phyloP scores from a whole-genome alignment of 2,797 vertebrate genomes.

The Eleutherodactylus coqui region DNA sequence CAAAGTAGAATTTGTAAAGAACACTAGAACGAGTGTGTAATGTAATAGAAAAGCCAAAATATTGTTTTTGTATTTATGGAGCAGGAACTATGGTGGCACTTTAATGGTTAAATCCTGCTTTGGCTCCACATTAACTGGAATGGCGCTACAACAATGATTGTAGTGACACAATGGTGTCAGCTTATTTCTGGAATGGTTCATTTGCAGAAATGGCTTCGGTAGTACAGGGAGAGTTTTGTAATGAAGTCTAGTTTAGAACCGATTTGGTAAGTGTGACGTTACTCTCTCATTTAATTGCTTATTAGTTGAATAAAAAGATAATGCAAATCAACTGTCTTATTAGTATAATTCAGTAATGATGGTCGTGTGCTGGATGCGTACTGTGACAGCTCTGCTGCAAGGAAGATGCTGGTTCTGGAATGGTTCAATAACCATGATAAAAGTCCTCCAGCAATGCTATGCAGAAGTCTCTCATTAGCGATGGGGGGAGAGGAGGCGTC shows the following conservation, averaged over 20 bases:
- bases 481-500: constrained; percentile 30
- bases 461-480: constrained; percentile 46
- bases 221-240: background rate
- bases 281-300: constrained; percentile 18
- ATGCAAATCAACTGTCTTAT: constrained; percentile 12
- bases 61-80: background rate
- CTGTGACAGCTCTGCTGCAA: constrained; percentile 22
- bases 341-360: constrained; percentile 8
- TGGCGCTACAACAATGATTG: background rate
- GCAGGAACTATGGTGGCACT: background rate
- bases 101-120: constrained; percentile 16
- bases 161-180: constrained; percentile 20
- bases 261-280: background rate
- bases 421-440: constrained; percentile 43
- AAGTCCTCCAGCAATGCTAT: constrained; percentile 39
- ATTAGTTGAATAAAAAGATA: constrained; percentile 23
- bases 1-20: background rate
- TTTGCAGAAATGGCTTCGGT: background rate
- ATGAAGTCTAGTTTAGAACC: background rate
- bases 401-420: constrained; percentile 19
- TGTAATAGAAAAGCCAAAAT: background rate
- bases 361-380: background rate
- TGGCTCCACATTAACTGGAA: background rate
- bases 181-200: constrained; percentile 2
- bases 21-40: background rate